These are phyloP conservation scores for Hydraecia micacea DNA, from an alignment of 2,888 invertebrate genomes.

Conservation along the genomic window DNA sequence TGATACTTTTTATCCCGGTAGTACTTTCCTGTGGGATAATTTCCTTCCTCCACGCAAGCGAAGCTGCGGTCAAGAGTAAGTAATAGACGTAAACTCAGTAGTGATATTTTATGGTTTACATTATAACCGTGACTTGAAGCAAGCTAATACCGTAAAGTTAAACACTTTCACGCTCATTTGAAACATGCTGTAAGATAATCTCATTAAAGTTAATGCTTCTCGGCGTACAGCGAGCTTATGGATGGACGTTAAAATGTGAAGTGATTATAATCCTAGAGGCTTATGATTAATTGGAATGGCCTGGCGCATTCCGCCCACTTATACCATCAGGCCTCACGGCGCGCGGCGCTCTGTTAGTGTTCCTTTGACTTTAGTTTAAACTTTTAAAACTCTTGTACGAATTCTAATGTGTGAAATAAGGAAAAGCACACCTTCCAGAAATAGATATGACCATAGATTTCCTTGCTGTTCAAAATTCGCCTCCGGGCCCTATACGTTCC, in stretches of 20 bases:
- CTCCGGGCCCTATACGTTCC: not conserved
- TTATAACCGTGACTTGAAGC: slow-evolving; percentile 11
- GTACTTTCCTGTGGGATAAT: not conserved
- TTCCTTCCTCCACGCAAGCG: not conserved
- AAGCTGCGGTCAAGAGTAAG: not conserved
- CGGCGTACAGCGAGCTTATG: slow-evolving; percentile 14
- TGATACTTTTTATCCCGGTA: not conserved
- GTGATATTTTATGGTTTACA: not conserved
- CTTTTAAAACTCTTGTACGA: not conserved
- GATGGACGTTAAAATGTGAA: slow-evolving; percentile 51
- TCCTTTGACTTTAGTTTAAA: not conserved
- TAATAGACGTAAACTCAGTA: not conserved
- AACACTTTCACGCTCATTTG: slow-evolving; percentile 23
- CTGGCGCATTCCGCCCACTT: slow-evolving; percentile 34
- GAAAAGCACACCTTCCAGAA: slow-evolving; percentile 8
- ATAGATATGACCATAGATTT: slow-evolving; percentile 15
- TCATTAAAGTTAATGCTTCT: slow-evolving; percentile 26
- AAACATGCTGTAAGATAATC: slow-evolving; percentile 13
- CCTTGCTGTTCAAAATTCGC: not conserved
- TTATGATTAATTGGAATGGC: slow-evolving; percentile 44
- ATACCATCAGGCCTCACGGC: not conserved
- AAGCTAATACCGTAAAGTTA: slow-evolving; percentile 1
- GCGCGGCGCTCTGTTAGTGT: not conserved
- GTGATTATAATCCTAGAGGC: slow-evolving; percentile 42
- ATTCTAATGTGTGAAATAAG: not conserved